Base-by-base conservation (phyloP, 2,888 invertebrate species). In the Synanthedon formicaeformis region DNA sequence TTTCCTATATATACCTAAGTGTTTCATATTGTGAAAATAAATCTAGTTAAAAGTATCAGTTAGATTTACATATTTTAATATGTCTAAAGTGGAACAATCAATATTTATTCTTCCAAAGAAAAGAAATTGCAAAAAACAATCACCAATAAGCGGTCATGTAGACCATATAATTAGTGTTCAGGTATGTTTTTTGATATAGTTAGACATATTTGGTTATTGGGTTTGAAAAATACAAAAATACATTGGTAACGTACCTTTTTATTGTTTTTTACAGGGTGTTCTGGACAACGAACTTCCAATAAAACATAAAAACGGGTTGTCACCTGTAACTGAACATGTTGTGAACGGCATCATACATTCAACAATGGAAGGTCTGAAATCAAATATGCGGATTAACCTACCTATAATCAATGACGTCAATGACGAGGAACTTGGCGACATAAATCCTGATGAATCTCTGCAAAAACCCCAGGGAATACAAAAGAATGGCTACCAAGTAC, bases 151-250 rank as follows among this genome's bases (percentile, higher is more conserved):
- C 56, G 88, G 89, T 64, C 90, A 91, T 80, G 90, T 90, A 52
- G 91, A 91, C 64, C 91, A 90, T 64, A 90, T 91, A 55, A 90
- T 91, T 58, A 86, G 87, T 58, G 88, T 90, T 50, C 90, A 91
- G 84, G 90, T 90, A 62, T 66, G 54, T 45, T 50, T 10, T 54
- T 55, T 11, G 51, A 23, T 2, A 13, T 51, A 16, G 12, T 40
- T 45, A 45, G 6, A 45, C 45, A 5, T 45, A 45, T 8, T 34
- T 34, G 8, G 8, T 34, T 34, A 34, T 2, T 34, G 10, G 2
- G 10, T 34, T 34, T 34, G 2, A 34, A 10, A 10, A 2, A 34
- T 8, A 34, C 10, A 34, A 34, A 27, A 40, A 52, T 18, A 6
- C 18, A 51, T 51, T 18, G 27, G 12, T 41, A 50, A 53, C 48